Base-by-base conservation (phyloP, 2,888 invertebrate genomes). In the Torymus aiolomorphi region DNA sequence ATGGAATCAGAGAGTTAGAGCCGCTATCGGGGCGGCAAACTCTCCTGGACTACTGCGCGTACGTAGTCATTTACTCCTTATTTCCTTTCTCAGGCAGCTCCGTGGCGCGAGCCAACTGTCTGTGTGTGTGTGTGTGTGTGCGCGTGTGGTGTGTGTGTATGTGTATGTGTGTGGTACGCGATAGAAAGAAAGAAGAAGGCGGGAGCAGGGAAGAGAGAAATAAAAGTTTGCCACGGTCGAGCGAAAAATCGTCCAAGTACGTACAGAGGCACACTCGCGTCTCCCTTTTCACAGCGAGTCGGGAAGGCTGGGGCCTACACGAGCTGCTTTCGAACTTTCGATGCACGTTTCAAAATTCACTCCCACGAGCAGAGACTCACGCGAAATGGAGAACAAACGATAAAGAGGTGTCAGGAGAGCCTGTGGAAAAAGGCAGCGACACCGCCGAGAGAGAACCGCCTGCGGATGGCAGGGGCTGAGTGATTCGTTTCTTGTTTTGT, bases 341-440 rank as follows among this genome's bases (percentile, higher is more conserved):
- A 86, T 86, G 57, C 49, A 85, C 85, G 84, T 87, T 86, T 86
- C 85, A 84, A 86, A 88, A 87, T 88, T 86, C 84, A 81, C 79
- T 81, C 78, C 24, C 56, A 57, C 49, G 16, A 5, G 51, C 10
- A 24, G 12, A 12, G 4, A 65, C 24, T n/a, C 2, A n/a, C 31
- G n/a, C 51, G 49, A n/a, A 54, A 61, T 59, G 70, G 42, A 24
- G 24, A 72, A 49, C 31, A 65, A 49, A 65, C 24, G 24, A 24
- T 24, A 24, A 24, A 24, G 24, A 24, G 24, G 24, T 24, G 24
- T 2, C 24, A 24, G 3, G 24, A 24, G 24, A 3, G 2, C 3
- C 2, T 3, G 24, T 24, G 24, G 24, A n/a, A 14, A 65, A 31
- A 10, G n/a, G n/a, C 42, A 12, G 51, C 12, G 61, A 20, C 10